A percentile compares a stretch with the other conserved stretches of the same genome.
Evolutionary conservation across 2,797 vertebrate species (phyloP).

Genomic region (Cossypha polioptera): DNA sequence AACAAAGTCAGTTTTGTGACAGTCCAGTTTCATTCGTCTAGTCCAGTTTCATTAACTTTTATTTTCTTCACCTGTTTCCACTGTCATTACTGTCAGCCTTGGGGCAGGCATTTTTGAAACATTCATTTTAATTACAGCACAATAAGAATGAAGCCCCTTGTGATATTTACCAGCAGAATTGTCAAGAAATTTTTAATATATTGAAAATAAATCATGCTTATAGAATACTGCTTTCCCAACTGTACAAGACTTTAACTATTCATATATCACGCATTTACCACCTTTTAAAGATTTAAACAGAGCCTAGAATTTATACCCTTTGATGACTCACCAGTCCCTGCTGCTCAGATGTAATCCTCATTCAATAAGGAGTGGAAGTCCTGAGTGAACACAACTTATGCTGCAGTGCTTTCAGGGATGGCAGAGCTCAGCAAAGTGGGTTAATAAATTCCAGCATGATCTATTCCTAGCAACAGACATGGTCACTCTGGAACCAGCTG

Average conservation of each 20-base stretch:
- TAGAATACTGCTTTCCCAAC: not conserved
- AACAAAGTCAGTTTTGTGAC: constrained; percentile 25
- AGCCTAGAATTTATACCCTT: constrained; percentile 2
- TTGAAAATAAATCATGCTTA: constrained; percentile 48
- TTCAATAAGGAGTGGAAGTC: not conserved
- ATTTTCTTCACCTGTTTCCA: constrained; percentile 39
- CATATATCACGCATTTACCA: constrained; percentile 39
- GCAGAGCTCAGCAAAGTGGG: not conserved
- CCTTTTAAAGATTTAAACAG: constrained; percentile 36
- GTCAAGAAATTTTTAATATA: constrained; percentile 23
- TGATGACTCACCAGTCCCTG: not conserved
- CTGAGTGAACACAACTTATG: not conserved
- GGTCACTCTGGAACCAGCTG: not conserved
- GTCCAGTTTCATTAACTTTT: constrained; percentile 51
- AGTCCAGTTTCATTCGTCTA: constrained; percentile 40
- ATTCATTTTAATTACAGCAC: constrained; percentile 38
- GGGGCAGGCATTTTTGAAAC: not conserved
- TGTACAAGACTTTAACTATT: not conserved
- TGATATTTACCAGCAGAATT: constrained; percentile 17
- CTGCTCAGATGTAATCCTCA: constrained; percentile 10
- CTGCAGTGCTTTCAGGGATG: not conserved
- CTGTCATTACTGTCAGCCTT: not conserved
- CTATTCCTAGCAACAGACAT: not conserved
- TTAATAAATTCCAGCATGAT: constrained; percentile 19
- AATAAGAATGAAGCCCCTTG: not conserved